Evolutionary conservation across 1,140 invertebrate genomes (phyloP).

Genomic region (Philotrypesis tridentata): DNA sequence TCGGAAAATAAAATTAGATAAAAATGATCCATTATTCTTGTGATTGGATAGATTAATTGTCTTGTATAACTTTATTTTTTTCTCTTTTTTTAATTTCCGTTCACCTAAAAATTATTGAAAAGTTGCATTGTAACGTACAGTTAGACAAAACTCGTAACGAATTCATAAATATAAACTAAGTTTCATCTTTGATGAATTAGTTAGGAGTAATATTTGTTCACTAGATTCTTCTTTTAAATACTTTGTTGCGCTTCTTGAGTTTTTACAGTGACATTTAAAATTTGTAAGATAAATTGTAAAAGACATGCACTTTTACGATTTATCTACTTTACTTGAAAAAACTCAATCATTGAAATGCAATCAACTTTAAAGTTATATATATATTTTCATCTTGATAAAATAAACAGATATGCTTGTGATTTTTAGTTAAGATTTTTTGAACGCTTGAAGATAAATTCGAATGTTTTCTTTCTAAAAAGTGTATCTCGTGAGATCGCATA

Average conservation of each 20-base stretch:
- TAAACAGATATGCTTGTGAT: conserved; percentile 48
- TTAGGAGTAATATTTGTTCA: conserved; percentile 15
- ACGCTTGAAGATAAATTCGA: conserved; percentile 19
- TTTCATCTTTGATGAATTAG: conserved; percentile 18
- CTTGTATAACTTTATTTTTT: background rate
- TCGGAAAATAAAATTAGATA: background rate
- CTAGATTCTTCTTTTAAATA: conserved; percentile 28
- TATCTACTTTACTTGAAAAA: conserved; percentile 29
- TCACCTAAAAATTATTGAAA: conserved; percentile 25
- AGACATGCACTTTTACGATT: conserved; percentile 14
- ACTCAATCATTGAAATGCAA: conserved; percentile 22
- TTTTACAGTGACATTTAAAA: conserved; percentile 33
- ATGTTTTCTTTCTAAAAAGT: conserved; percentile 27
- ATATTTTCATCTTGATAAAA: conserved; percentile 33
- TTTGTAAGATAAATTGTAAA: conserved; percentile 24
- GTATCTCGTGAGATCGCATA: conserved; percentile 13
- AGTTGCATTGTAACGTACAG: background rate
- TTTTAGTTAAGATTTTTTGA: conserved; percentile 36
- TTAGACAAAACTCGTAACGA: conserved; percentile 11
- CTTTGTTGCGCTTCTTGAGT: conserved; percentile 11
- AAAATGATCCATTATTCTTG: background rate
- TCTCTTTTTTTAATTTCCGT: background rate
- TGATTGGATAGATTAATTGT: background rate
- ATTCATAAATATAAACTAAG: background rate
- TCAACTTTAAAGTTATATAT: conserved; percentile 15